Conservation (phyloP, 2,113 vertebrate genomes). For the rat (Rattus norvegicus) region DNA sequence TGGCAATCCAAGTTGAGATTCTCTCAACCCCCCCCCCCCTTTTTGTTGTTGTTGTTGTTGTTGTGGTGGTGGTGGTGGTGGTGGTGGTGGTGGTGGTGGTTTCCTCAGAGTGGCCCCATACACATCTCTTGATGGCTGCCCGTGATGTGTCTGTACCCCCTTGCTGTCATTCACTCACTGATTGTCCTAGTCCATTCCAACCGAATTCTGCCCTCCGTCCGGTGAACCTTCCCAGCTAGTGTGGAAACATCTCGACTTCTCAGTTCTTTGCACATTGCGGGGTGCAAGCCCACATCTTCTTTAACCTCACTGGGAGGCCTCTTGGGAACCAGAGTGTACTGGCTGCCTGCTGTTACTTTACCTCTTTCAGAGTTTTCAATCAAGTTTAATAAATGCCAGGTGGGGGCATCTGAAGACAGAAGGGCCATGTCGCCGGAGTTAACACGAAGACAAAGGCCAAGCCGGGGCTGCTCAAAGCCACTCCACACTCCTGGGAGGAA, state of each 20-base stretch:
- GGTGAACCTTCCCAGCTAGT: accelerated
- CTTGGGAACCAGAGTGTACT: accelerated
- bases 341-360: accelerated
- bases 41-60: no score
- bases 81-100: no score
- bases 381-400: neutral
- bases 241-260: accelerated
- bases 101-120: neutral
- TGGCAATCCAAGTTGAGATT: neutral
- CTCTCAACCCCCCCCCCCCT: neutral
- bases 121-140: neutral
- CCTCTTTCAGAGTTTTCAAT: neutral
- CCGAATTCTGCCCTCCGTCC: accelerated
- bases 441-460: neutral
- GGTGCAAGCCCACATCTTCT: accelerated
- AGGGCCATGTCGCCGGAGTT: neutral
- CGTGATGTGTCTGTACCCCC: no score
- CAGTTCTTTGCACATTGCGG: accelerated
- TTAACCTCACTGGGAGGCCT: accelerated
- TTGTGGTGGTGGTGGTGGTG: no score
- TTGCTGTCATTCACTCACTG: accelerated
- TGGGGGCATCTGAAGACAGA: neutral
- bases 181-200: neutral
- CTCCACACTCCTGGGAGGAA: neutral
- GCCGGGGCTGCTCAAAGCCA: neutral